These are phyloP conservation scores for Aphodius sticticus DNA, from an alignment of 2,888 invertebrate genomes.

Conservation along the genomic window DNA sequence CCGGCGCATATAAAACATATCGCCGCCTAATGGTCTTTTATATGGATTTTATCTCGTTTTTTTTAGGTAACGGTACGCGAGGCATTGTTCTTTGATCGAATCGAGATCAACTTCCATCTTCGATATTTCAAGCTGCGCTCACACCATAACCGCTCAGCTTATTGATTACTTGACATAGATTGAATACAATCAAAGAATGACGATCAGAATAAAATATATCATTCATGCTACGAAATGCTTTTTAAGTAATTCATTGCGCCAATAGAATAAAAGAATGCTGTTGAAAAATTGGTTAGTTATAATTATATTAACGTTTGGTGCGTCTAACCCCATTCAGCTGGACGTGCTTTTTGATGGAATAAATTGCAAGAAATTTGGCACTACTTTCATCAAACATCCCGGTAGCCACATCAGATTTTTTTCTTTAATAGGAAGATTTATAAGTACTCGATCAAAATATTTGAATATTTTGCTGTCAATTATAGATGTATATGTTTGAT, in stretches of 20 bases:
- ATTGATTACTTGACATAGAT: neutral
- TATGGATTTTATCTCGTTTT: neutral
- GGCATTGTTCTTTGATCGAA: neutral
- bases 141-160: neutral
- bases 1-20: neutral
- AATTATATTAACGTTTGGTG: too few relatives aligned
- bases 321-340: too few relatives aligned
- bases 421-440: too few relatives aligned
- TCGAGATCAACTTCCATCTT: constrained; percentile 4
- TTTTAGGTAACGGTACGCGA: neutral
- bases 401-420: too few relatives aligned
- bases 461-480: too few relatives aligned
- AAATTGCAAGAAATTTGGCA: too few relatives aligned
- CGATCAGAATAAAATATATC: neutral
- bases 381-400: too few relatives aligned
- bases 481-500: too few relatives aligned
- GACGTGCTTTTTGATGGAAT: too few relatives aligned
- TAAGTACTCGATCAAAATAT: too few relatives aligned
- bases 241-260: neutral
- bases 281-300: neutral
- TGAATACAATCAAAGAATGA: neutral
- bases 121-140: constrained; percentile 4
- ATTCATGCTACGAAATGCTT: neutral
- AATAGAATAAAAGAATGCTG: too few relatives aligned
- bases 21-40: constrained; percentile 4